Base-by-base conservation (phyloP, 2,113 vertebrate genomes). In the Alexandromys fortis region DNA sequence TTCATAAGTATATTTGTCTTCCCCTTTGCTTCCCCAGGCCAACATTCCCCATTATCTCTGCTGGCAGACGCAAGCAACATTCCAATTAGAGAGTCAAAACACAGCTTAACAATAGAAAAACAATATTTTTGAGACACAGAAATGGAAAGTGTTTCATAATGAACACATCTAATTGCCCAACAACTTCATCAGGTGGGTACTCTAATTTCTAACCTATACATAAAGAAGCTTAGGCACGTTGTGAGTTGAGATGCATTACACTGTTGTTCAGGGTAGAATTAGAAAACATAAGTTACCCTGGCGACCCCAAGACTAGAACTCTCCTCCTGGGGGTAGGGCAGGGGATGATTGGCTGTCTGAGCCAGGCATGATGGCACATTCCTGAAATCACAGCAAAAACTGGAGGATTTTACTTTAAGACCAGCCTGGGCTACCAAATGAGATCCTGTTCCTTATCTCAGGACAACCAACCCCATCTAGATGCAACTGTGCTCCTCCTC, bases 161-260 rank as follows among this genome's bases (percentile, higher is more conserved):
- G 49, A 79, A 67, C 61, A 92, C 47, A 94, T 73, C 76, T 68
- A 90, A 90, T 38, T 42, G 21, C 28, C 55, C 33, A 95, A 91
- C 3, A 65, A 47, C n/a, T 61, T 76, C 52, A 93, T 75, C 47
- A 75, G 11, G 14, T 61, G 35, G 8, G 12, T 33, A 86, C 26
- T 77, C 72, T 58, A 73, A 85, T 63, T 89, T 38, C 55, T 49
- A 93, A 38, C 63, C 16, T 63, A 22, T 45, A 76, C 26, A 38
- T 70, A 93, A 91, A 35, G 47, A 76, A 94, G 72, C 7, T 76
- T n/a, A 65, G 68, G 63, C 35, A 47, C 8, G 42, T 11, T 78
- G 68, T 42, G 96, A 90, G 11, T 73, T 88, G 67, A 86, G 5
- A 61, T 49, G 38, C 13, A 89, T 24, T 42, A 16, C 83, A 76